Evolutionary conservation across 2,113 vertebrate species (phyloP).

Genomic region (Casuarius casuarius): DNA sequence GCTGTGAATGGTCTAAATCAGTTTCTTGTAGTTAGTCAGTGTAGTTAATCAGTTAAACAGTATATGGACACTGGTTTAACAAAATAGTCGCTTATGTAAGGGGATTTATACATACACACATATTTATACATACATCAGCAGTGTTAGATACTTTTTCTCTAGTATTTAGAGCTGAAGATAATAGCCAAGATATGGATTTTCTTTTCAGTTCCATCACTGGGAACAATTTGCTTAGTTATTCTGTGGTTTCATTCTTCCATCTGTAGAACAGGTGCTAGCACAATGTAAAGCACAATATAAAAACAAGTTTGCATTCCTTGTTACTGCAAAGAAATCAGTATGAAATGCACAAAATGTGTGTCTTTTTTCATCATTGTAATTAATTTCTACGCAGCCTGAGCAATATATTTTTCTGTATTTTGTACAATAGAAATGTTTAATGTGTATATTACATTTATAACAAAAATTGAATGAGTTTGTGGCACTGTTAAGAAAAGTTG

Average conservation of each 20-base stretch:
- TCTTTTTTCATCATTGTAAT: neutral
- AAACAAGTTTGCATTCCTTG: neutral
- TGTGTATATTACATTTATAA: neutral
- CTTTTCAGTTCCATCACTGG: neutral
- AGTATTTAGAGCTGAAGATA: neutral
- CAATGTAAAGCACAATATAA: neutral
- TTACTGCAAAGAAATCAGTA: neutral
- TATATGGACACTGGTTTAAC: neutral
- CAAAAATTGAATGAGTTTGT: neutral
- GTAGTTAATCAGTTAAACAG: neutral
- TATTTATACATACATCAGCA: neutral
- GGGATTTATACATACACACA: neutral
- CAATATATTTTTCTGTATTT: neutral
- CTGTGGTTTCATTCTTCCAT: neutral
- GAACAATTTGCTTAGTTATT: neutral
- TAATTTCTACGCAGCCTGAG: neutral
- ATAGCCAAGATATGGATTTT: neutral
- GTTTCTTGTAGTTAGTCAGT: neutral
- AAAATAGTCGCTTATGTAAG: neutral
- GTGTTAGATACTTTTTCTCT: neutral
- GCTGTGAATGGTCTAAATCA: neutral
- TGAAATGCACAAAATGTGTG: neutral
- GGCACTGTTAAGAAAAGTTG: neutral
- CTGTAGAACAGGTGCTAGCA: neutral
- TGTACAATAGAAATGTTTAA: neutral